These are phyloP conservation scores for Amphiprion ocellaris DNA, from an alignment of 2,113 vertebrate species.

Conservation along the genomic window DNA sequence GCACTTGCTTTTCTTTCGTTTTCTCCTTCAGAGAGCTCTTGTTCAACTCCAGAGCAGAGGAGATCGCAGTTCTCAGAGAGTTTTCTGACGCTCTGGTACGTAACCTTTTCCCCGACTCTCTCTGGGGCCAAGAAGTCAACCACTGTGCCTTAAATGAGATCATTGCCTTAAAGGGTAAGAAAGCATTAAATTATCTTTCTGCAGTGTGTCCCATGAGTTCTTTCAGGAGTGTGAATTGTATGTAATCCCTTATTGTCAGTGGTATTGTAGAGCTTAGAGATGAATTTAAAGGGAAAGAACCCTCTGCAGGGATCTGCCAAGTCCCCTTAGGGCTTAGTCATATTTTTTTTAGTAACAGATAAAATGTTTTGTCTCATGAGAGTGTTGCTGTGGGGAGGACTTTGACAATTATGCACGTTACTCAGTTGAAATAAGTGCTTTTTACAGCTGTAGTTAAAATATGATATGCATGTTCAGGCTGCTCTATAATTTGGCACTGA, in stretches of 20 bases:
- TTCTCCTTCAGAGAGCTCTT: constrained; percentile 69
- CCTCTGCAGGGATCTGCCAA: constrained; percentile 33
- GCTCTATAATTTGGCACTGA: constrained; percentile 27
- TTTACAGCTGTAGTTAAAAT: constrained; percentile 29
- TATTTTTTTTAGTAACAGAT: constrained; percentile 30
- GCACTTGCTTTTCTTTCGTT: background rate
- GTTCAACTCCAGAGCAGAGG: constrained; percentile 77
- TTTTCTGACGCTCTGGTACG: constrained; percentile 80
- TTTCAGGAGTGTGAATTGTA: constrained; percentile 40
- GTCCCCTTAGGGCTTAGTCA: constrained; percentile 36
- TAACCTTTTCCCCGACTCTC: constrained; percentile 79
- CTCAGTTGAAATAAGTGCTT: constrained; percentile 17
- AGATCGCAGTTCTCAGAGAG: constrained; percentile 77
- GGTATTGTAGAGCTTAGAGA: constrained; percentile 42
- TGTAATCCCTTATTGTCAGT: constrained; percentile 64
- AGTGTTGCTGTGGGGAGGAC: constrained; percentile 18
- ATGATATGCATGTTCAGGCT: constrained; percentile 14
- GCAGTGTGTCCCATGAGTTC: constrained; percentile 28
- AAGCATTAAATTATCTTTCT: constrained; percentile 45
- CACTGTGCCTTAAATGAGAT: constrained; percentile 83
- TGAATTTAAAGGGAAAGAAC: constrained; percentile 42
- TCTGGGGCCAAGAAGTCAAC: constrained; percentile 77
- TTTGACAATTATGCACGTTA: constrained; percentile 26
- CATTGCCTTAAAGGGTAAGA: constrained; percentile 83
- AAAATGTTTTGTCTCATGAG: constrained; percentile 29